phyloP scores from a whole-genome alignment of 2,113 vertebrate species.

The Eulemur rufifrons region DNA sequence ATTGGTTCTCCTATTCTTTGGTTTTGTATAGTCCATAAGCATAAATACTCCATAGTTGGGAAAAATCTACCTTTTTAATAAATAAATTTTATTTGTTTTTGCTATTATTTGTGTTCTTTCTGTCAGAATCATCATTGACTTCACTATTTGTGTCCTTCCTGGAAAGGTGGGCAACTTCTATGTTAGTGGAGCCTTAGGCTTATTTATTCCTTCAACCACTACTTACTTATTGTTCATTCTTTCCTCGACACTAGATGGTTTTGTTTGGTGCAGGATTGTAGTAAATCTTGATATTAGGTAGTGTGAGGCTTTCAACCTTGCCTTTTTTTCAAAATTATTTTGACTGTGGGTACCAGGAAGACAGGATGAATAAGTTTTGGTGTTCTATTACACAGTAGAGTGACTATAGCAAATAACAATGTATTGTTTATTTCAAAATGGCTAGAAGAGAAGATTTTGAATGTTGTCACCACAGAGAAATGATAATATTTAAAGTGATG shows the following conservation, averaged over 20 bases:
- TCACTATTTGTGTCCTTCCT: not conserved
- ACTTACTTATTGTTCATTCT: not conserved
- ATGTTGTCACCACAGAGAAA: not conserved
- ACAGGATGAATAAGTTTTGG: not conserved
- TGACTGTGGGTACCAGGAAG: not conserved
- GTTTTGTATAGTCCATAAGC: not conserved
- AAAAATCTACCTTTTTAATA: not conserved
- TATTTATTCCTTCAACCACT: not conserved
- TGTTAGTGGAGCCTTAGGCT: too few relatives aligned
- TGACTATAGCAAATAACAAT: not conserved
- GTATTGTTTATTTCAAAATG: not conserved
- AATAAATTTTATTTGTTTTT: not conserved
- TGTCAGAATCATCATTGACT: not conserved
- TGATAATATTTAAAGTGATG: not conserved
- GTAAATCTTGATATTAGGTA: not conserved
- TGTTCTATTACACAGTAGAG: not conserved
- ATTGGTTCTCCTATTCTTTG: not conserved
- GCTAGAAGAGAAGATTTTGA: not conserved
- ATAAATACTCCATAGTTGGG: not conserved
- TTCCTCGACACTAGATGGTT: not conserved
- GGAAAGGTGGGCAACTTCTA: fast-evolving
- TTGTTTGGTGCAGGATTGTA: not conserved
- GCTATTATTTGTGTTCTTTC: not conserved
- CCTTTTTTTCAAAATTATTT: not conserved
- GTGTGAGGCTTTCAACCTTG: not conserved